Base-by-base conservation (phyloP, 2,797 vertebrate genomes). In the Crocidura indochinensis region DNA sequence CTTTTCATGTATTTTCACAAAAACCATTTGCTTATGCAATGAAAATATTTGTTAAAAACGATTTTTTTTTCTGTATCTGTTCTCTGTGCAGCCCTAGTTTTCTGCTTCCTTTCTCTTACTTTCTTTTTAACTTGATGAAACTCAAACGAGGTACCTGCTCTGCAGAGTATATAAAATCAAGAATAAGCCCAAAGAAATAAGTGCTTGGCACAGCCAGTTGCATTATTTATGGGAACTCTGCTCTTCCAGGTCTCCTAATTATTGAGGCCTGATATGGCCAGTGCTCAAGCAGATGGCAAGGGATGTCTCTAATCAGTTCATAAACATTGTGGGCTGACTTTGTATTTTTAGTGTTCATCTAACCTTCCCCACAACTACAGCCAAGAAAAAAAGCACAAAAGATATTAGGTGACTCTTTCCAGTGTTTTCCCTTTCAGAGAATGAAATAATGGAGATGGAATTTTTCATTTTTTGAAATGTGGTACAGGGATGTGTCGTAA, bases 1-100 rank as follows among this genome's bases (percentile, higher is more conserved):
- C 62, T 95, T 96, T 96, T 90, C 84, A 87, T 78, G 72, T 84
- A 84, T 93, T 96, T 95, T 94, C 92, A 92, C 73, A 91, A 69
- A 91, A 91, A n/a, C 38, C 38, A 38, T 87, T 95, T 93, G 79
- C 68, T 29, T 81, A 78, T 46, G 67, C 67, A 90, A 65, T 84
- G 49, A 92, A 96, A 93, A 72, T 81, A 90, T 91, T 95, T 83
- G 62, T 92, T 95, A 77, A 75, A 94, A 86, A 90, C 79, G 44
- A n/a, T 29, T 8, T 31, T 86, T 85, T 89, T 51, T 46, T 51
- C 12, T 79, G 6, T 73, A 69, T 72, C 47, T 19, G 46, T 84
- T 75, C 24, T 87, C 38, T 29, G 47, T 82, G 27, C 10, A 44
- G 2, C 75, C 49, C 93, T 6, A 4, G 73, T 74, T 9, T 53